Base-by-base conservation (phyloP, 2,888 invertebrate genomes). In the Luperina nickerlii region DNA sequence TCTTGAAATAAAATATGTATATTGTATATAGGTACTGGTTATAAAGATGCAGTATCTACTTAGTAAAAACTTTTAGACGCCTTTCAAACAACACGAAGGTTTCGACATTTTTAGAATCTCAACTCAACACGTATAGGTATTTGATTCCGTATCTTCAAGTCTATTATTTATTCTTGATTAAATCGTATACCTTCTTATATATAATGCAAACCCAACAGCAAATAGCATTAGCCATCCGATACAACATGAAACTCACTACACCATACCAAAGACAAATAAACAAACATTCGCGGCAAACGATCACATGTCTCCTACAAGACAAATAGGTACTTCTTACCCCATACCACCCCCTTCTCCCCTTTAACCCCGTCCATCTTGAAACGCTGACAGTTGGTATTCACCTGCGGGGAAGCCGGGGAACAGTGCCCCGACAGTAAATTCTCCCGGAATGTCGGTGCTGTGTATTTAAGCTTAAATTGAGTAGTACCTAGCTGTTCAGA, bases 271-370 rank as follows among this genome's bases (percentile, higher is more conserved):
- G 91, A 91, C 94, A 94, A 95, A 95, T 93, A 95, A 94, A 95
- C 95, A 94, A 92, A 93, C 91, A 90, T 89, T 81, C 87, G 71
- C 85, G 87, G 89, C 93, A 92, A 91, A 92, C 94, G 94, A 95
- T 95, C 94, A 94, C 95, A 95, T 94, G 95, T 95, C 95, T 91
- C 94, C 92, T 91, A 88, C 93, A 94, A 95, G 95, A 95, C 95
- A 95, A 95, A 95, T 95, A 95, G 93, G 90, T 88, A 86, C 88
- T 82, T 86, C 88, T 90, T 81, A 83, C 82, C 87, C 88, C 83
- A 76, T 68, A 89, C 87, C 80, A 88, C 86, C 79, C 73, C 51
- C 89, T 76, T 74, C 81, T 84, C 84, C 82, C 82, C 88, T 81
- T 79, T 85, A 87, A 81, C 89, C 92, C 91, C 91, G 92, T 91